Evolutionary conservation across 2,113 vertebrate species (phyloP).

Genomic region (Triplophysa dalaica): DNA sequence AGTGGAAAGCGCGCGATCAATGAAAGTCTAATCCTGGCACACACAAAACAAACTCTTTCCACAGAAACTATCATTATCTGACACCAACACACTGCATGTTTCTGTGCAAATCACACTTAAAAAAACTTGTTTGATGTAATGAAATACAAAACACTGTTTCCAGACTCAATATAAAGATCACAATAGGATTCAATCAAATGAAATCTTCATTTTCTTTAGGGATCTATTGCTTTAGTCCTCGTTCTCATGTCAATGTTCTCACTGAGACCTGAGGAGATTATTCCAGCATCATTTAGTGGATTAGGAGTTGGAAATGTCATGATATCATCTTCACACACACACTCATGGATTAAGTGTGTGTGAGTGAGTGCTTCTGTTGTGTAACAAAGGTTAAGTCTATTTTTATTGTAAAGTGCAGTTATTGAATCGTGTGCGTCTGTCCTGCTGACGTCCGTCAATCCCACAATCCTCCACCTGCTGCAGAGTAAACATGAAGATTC

Average conservation of each 20-base stretch:
- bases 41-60: no score
- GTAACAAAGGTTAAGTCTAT: conserved; percentile 35
- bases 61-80: no score
- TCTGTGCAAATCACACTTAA: no score
- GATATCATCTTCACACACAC: neutral
- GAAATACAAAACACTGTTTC: no score
- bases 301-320: conserved; percentile 28
- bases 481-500: no score
- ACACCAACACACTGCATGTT: no score
- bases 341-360: neutral
- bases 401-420: conserved; percentile 33
- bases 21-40: no score
- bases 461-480: neutral
- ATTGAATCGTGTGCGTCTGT: neutral
- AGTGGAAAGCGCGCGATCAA: conserved; percentile 15
- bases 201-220: no score
- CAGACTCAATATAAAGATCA: no score
- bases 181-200: no score
- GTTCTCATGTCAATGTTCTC: conserved; percentile 27
- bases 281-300: conserved; percentile 45
- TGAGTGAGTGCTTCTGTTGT: conserved; percentile 33
- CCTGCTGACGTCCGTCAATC: neutral
- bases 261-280: conserved; percentile 33
- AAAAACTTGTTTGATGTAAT: no score
- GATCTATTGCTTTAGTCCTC: no score